Conservation (phyloP, 2,888 invertebrate species). For the Drosophila nigricruria region DNA sequence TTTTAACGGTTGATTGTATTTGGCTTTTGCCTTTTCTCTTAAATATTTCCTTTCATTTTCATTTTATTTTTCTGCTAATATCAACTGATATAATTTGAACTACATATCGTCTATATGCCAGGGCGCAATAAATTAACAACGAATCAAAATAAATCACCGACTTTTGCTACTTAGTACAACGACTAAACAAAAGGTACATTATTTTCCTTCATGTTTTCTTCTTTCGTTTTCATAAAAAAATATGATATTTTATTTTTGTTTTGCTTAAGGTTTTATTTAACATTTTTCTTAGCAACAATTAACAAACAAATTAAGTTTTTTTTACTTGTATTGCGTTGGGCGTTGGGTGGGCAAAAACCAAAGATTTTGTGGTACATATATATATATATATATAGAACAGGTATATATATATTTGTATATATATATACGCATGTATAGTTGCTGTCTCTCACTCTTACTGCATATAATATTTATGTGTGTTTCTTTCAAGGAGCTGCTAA, state of each 20-base stretch:
- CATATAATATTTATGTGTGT: constrained; percentile 33
- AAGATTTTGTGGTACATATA: constrained; percentile 29
- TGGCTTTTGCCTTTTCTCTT: constrained; percentile 21
- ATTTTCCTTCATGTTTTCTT: constrained; percentile 32
- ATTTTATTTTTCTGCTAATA: constrained; percentile 20
- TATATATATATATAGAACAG: constrained; percentile 5
- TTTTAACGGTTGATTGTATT: constrained; percentile 54
- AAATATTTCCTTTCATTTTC: not conserved
- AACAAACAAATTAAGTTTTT: constrained; percentile 68
- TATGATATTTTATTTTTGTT: constrained; percentile 31
- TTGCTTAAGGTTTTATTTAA: constrained; percentile 51
- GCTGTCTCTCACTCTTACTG: constrained; percentile 58
- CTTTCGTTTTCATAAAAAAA: constrained; percentile 42
- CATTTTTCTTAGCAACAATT: constrained; percentile 64
- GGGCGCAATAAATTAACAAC: constrained; percentile 52
- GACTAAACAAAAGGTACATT: constrained; percentile 66
- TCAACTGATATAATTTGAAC: constrained; percentile 57
- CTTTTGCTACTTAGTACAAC: constrained; percentile 39
- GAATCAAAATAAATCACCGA: constrained; percentile 39
- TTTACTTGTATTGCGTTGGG: constrained; percentile 43
- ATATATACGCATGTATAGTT: constrained; percentile 24
- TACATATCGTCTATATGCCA: constrained; percentile 33
- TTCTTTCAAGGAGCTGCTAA: constrained; percentile 50
- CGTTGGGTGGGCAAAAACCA: constrained; percentile 46
- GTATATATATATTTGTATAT: constrained; percentile 2